A percentile compares a stretch with the other conserved stretches of the same genome.
These are phyloP conservation scores for Cotesia typhae DNA, from an alignment of 1,140 invertebrate species.

Conservation along the genomic window DNA sequence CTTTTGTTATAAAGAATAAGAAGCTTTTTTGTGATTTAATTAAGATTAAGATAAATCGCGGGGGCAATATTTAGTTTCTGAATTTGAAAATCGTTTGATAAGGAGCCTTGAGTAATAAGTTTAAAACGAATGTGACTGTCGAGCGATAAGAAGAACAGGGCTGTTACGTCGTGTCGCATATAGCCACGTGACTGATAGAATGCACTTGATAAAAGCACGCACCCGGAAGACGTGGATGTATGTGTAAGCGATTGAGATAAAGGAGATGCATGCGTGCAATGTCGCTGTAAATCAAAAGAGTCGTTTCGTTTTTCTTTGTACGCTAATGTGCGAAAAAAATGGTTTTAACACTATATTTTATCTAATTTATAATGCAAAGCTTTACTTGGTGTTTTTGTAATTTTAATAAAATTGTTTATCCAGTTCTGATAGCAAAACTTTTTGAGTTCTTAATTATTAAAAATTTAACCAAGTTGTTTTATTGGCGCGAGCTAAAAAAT, in stretches of 20 bases:
- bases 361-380: no score
- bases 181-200: conserved; percentile 27
- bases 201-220: conserved; percentile 27
- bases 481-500: no score
- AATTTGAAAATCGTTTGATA: background rate
- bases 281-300: conserved; percentile 41
- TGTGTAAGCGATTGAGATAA: conserved; percentile 22
- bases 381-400: no score
- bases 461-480: no score
- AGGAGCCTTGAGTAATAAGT: background rate
- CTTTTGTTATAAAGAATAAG: no score
- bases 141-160: background rate
- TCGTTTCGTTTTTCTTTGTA: conserved; percentile 8
- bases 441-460: background rate
- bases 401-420: conserved; percentile 8
- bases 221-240: background rate
- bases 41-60: no score
- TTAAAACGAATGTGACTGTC: background rate
- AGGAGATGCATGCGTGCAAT: conserved; percentile 38
- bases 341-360: conserved; percentile 8
- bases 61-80: background rate
- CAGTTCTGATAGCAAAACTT: background rate
- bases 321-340: background rate
- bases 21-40: no score
- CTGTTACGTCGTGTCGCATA: conserved; percentile 1